Evolutionary conservation across 2,888 invertebrate species (phyloP).

Genomic region (Diarsia dahlii): DNA sequence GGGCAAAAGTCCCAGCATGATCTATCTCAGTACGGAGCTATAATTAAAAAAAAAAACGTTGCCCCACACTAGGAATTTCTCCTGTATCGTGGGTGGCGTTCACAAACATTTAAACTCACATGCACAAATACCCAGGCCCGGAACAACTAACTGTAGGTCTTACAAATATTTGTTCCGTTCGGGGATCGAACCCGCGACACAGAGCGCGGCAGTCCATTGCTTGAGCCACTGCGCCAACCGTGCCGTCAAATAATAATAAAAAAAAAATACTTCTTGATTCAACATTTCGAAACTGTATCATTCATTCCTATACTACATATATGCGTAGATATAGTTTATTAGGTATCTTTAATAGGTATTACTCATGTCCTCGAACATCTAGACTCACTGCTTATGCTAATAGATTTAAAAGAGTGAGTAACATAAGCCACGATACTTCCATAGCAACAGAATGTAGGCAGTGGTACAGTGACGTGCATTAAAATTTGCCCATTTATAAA

Average conservation of each 20-base stretch:
- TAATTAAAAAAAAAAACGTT: not conserved
- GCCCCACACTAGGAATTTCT: too few species aligned
- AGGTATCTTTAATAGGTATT: conserved; percentile 5
- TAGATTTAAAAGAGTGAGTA: conserved; percentile 26
- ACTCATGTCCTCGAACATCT: conserved; percentile 3
- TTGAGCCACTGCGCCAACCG: too few species aligned
- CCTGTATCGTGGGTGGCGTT: too few species aligned
- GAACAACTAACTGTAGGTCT: too few species aligned
- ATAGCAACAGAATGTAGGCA: conserved; percentile 42
- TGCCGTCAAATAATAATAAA: too few species aligned
- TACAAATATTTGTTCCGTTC: too few species aligned
- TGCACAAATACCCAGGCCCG: too few species aligned
- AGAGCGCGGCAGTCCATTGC: too few species aligned
- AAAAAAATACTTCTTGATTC: not conserved
- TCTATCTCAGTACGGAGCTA: not conserved
- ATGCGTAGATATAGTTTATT: not conserved
- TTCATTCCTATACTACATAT: not conserved
- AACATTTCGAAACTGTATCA: not conserved
- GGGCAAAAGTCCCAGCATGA: too few species aligned
- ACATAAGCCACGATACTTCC: not conserved
- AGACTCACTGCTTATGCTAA: conserved; percentile 1
- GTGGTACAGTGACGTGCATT: not conserved
- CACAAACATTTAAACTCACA: too few species aligned
- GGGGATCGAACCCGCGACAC: too few species aligned
- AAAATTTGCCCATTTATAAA: not conserved